Evolutionary conservation across 2,888 invertebrate species (phyloP), one percentile per base, ranked within the genome.

Genomic region (Orchesella flavescens): DNA sequence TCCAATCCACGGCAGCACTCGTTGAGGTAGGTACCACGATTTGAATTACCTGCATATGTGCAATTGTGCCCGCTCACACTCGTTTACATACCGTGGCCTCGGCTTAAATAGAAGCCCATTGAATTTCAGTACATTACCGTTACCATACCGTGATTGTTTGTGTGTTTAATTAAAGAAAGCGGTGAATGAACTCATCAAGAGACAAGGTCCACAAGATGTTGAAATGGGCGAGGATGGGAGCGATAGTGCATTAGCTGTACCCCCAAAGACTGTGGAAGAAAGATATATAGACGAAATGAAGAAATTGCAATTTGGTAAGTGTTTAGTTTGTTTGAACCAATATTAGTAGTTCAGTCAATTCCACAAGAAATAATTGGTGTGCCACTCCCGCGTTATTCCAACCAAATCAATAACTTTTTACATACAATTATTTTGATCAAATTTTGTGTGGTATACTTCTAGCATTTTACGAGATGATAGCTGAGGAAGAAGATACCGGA

Each of bases 401-500:
- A n/a, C n/a, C n/a, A n/a, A n/a, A n/a, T n/a, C n/a, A n/a, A n/a
- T n/a, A n/a, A n/a, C n/a, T n/a, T n/a, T n/a, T n/a, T n/a, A n/a
- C n/a, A n/a, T n/a, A n/a, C n/a, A n/a, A n/a, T n/a, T n/a, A n/a
- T n/a, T n/a, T n/a, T n/a, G n/a, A n/a, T n/a, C n/a, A n/a, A n/a
- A n/a, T n/a, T n/a, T n/a, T n/a, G n/a, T n/a, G n/a, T n/a, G n/a
- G n/a, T 57, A 57, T n/a, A 17, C 2, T 23, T 83, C 89, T 46
- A 95, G 97, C 96, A 90, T 96, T 97, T 17, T 96, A 93, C 90
- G 97, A 97, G 91, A 96, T 97, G 95, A 95, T 97, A 87, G 93
- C 93, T 71, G 97, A 97, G 79, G 90, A 90, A 69, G 90, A 90
- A 71, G 92, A 93, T 86, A 94, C 94, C 85, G 94, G 94, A 74